phyloP scores from a whole-genome alignment of 1,140 invertebrate species.

The Andricus grossulariae region DNA sequence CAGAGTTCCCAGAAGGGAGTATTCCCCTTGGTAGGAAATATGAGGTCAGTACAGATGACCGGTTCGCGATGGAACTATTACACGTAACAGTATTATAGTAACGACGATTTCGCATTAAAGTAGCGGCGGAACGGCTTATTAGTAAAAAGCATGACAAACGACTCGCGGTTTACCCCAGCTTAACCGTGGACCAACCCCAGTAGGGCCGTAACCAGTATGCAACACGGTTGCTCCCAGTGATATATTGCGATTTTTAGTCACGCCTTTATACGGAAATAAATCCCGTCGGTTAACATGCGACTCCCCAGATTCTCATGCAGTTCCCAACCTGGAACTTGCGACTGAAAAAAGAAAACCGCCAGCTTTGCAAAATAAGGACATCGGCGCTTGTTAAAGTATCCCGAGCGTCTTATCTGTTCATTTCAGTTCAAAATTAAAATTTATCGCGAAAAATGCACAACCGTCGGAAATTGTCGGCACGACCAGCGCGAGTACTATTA shows the following conservation, averaged over 20 bases:
- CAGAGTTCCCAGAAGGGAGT: no score
- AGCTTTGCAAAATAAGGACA: not conserved
- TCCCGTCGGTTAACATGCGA: constrained; percentile 59
- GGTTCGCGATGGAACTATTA: not conserved
- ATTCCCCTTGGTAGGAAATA: not conserved
- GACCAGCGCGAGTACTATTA: no score
- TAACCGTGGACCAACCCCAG: constrained; percentile 61
- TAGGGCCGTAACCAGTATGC: constrained; percentile 59
- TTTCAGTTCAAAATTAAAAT: not conserved
- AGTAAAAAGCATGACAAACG: constrained; percentile 69
- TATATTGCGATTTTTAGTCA: constrained; percentile 67
- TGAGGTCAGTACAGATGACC: not conserved
- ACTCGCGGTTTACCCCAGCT: constrained; percentile 59
- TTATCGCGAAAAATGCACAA: not conserved
- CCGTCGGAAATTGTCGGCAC: no score
- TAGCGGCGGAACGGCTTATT: constrained; percentile 59
- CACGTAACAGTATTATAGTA: constrained; percentile 1
- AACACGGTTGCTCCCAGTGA: constrained; percentile 55
- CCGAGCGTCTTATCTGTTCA: not conserved
- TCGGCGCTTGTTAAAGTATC: not conserved
- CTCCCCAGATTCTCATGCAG: constrained; percentile 55
- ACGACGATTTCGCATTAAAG: constrained; percentile 48
- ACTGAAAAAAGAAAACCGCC: constrained; percentile 28
- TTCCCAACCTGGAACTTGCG: constrained; percentile 26
- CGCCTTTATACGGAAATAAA: constrained; percentile 68